Evolutionary conservation across 1,140 invertebrate species (phyloP), one percentile per base, ranked within the genome.

Genomic region (Choristoneura fumiferana): DNA sequence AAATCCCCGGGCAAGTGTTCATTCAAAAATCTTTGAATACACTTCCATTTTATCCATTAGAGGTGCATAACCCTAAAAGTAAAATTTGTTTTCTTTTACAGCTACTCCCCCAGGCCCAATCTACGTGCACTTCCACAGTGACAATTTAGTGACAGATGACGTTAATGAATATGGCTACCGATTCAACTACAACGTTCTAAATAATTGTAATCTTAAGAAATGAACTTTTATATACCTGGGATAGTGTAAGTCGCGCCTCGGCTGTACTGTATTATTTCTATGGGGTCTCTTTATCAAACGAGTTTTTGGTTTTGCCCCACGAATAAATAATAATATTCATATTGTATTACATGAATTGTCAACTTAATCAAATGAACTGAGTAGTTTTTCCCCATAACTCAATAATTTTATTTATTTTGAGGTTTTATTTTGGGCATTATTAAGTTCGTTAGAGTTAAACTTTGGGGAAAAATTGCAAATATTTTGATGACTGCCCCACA

Each of bases 181-280:
- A 8, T 88, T 90, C 39, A 85, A 76, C 58, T 90, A 89, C 57
- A 87, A 88, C 58, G 83, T 89, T 0, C 67, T 90, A 0, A 90
- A 89, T 40, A 89, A 89, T 56, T 90, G 89, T 37, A 82, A 81
- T 54, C 58, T 73, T 10, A 84, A 76, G 49, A 75, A 73, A 49
- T 62, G 15, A 54, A 62, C 33, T 54, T 49, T 37, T 34, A 0
- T 8, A 8, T 0, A n/a, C 8, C 29, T 12, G 15, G 10, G 22
- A 29, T 29, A 29, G 22, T 29, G 22, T 29, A 29, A 29, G 9
- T 17, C 15, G 8, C 2, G 18, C 43, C 43, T 49, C 22, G 43
- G 43, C 43, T 49, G 43, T 17, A 6, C 12, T 49, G 43, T 49
- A 49, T 49, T 49, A 49, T 17, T 8, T 0, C 15, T 1, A 40